These are phyloP conservation scores for Eptesicus fuscus DNA, from an alignment of 2,113 vertebrate genomes.

Conservation along the genomic window DNA sequence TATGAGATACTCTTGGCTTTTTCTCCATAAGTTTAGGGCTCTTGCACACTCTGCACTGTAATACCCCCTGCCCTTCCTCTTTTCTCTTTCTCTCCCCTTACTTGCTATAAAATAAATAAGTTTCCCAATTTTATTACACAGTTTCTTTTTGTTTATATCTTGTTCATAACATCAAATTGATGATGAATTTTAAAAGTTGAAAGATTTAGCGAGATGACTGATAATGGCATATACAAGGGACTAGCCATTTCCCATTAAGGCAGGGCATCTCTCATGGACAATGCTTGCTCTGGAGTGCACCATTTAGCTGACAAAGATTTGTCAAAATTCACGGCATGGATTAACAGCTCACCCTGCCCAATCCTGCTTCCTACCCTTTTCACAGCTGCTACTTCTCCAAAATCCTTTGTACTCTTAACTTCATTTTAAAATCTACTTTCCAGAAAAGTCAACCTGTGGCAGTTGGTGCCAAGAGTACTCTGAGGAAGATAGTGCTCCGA, in stretches of 20 bases:
- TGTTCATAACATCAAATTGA: neutral
- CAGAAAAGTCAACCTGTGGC: neutral
- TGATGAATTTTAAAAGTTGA: neutral
- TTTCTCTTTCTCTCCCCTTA: neutral
- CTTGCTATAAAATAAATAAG: neutral
- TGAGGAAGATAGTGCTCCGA: neutral
- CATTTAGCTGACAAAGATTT: neutral
- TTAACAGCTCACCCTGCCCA: neutral
- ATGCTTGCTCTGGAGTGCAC: neutral
- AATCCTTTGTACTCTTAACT: neutral
- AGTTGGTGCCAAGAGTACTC: neutral
- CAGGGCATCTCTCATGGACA: neutral
- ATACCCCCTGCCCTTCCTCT: neutral
- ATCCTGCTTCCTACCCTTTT: neutral
- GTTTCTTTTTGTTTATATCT: neutral
- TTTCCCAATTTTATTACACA: neutral
- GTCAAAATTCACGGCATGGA: neutral
- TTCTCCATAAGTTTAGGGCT: neutral
- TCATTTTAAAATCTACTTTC: neutral
- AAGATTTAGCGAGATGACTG: neutral
- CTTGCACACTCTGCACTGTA: neutral
- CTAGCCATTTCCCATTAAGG: neutral
- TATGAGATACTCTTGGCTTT: neutral
- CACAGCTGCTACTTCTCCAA: neutral
- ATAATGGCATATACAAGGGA: too few relatives aligned